Evolutionary conservation across 1,140 invertebrate species (phyloP).

Genomic region (Bombus turneri): DNA sequence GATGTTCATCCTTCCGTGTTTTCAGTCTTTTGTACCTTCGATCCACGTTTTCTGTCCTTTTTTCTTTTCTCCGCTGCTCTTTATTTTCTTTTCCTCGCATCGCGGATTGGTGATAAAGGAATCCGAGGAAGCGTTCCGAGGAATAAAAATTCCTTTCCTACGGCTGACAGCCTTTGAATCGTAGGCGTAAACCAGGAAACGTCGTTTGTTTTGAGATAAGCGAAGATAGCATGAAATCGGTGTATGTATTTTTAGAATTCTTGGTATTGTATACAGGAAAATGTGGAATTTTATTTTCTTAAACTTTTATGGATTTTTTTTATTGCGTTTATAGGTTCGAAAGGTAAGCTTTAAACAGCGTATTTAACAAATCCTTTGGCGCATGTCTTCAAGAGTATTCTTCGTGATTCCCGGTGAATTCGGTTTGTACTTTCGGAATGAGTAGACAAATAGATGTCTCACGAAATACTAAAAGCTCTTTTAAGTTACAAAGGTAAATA

Average conservation of each 20-base stretch:
- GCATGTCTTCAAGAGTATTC: background rate
- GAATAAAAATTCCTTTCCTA: background rate
- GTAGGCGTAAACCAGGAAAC: background rate
- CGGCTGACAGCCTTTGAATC: background rate
- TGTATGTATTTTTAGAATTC: slow-evolving; percentile 15
- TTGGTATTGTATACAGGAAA: too few relatives aligned
- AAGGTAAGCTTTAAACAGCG: background rate
- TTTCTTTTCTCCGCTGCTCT: background rate
- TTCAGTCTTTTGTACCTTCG: background rate
- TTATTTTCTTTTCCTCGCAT: background rate
- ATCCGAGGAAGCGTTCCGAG: background rate
- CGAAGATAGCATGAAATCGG: too few relatives aligned
- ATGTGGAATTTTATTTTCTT: background rate
- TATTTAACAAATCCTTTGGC: background rate
- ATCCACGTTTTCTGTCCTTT: background rate
- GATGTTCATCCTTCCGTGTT: background rate
- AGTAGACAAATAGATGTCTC: background rate
- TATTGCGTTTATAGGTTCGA: rapidly evolving
- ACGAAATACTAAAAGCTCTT: too few relatives aligned
- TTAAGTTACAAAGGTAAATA: too few relatives aligned
- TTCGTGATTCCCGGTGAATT: background rate
- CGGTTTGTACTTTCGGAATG: background rate
- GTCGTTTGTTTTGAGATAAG: slow-evolving; percentile 2
- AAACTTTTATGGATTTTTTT: background rate
- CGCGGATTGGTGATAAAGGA: background rate